A percentile compares a stretch with the other conserved stretches of the same genome.
These are phyloP conservation scores for Drosophila quinaria DNA, from an alignment of 2,888 invertebrate genomes.

Conservation along the genomic window DNA sequence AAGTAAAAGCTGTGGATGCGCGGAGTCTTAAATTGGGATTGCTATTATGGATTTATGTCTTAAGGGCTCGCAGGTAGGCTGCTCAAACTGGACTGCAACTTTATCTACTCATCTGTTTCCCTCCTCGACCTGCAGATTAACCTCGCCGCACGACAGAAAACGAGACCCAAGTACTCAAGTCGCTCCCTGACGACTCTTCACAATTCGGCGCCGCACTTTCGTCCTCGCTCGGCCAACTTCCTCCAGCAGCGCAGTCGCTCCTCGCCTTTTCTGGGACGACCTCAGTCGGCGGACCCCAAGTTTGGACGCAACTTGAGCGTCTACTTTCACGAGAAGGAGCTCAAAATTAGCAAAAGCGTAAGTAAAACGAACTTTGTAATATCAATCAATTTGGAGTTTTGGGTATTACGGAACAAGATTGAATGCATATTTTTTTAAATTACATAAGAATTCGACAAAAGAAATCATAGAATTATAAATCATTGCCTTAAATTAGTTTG, in stretches of 20 bases:
- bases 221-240: conserved; percentile 85
- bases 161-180: conserved; percentile 82
- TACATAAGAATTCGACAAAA: too few species aligned
- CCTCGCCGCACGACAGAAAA: conserved; percentile 84
- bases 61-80: conserved; percentile 84
- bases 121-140: conserved; percentile 80
- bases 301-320: conserved; percentile 70
- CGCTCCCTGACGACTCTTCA: conserved; percentile 73
- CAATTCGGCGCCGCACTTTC: conserved; percentile 56
- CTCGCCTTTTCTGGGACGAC: conserved; percentile 81
- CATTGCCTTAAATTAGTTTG: too few species aligned
- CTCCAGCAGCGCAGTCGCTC: conserved; percentile 78
- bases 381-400: too few species aligned
- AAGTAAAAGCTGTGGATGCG: conserved; percentile 23
- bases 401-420: too few species aligned
- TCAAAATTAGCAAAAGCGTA: conserved; percentile 52
- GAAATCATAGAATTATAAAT: too few species aligned
- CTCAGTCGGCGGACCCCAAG: conserved; percentile 85
- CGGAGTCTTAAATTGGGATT: conserved; percentile 19
- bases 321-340: conserved; percentile 71
- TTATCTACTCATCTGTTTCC: not conserved
- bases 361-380: conserved; percentile 25
- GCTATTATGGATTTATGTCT: conserved; percentile 86
- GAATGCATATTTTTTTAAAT: too few species aligned
- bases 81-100: not conserved